Conservation (phyloP, 2,888 invertebrate species). For the Taphrorychus bicolor region DNA sequence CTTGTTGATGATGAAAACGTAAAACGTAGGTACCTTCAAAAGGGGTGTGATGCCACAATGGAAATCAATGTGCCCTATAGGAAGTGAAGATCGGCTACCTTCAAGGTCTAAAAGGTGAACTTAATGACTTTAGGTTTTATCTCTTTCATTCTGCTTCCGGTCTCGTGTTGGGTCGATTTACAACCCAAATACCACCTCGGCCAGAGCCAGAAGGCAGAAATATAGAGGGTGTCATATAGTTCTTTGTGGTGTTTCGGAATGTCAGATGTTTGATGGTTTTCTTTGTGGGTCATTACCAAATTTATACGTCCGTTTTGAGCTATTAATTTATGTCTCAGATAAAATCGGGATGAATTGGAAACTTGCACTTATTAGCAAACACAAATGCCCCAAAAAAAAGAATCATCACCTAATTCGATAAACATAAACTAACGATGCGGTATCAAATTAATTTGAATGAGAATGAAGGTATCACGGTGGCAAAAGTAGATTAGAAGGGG, state of each 20-base stretch:
- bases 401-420: slow-evolving; percentile 36
- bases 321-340: no score
- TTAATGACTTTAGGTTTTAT: slow-evolving; percentile 45
- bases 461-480: slow-evolving; percentile 46
- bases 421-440: slow-evolving; percentile 39
- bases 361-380: background rate
- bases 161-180: slow-evolving; percentile 33
- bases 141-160: slow-evolving; percentile 47
- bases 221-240: background rate
- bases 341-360: background rate
- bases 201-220: background rate
- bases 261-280: background rate
- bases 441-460: slow-evolving; percentile 44
- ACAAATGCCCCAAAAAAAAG: slow-evolving; percentile 1
- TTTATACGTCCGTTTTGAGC: no score
- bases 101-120: slow-evolving; percentile 32
- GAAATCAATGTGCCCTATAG: slow-evolving; percentile 17
- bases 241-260: background rate
- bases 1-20: slow-evolving; percentile 15
- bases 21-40: slow-evolving; percentile 15
- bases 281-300: background rate
- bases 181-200: slow-evolving; percentile 35
- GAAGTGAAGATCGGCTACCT: slow-evolving; percentile 23
- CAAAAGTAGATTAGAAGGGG: slow-evolving; percentile 47
- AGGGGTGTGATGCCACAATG: slow-evolving; percentile 32